phyloP scores from a whole-genome alignment of 2,888 invertebrate genomes.

The Scelioninae gen. 1 region DNA sequence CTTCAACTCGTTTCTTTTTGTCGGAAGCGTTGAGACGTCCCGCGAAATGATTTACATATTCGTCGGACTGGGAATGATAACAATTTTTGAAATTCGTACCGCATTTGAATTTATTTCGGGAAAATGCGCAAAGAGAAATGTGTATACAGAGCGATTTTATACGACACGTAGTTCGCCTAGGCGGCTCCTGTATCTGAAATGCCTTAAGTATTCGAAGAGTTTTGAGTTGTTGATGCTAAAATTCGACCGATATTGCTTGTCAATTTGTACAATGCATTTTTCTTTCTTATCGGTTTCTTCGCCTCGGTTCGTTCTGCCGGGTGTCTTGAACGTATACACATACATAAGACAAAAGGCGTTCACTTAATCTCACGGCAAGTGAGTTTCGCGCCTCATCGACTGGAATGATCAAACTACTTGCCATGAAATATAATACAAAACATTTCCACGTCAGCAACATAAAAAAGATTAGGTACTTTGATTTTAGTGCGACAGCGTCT shows the following conservation, averaged over 20 bases:
- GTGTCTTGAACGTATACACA: conserved; percentile 37
- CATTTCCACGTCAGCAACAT: conserved; percentile 43
- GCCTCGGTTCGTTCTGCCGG: conserved; percentile 59
- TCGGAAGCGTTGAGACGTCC: too few species aligned
- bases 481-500: conserved; percentile 28
- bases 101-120: conserved; percentile 21
- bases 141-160: background rate
- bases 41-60: conserved; percentile 32
- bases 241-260: conserved; percentile 74
- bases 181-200: conserved; percentile 18
- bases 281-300: conserved; percentile 73
- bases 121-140: conserved; percentile 32
- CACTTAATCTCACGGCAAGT: conserved; percentile 74
- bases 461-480: conserved; percentile 43
- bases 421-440: conserved; percentile 69
- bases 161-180: conserved; percentile 8
- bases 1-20: too few species aligned
- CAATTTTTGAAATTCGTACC: conserved; percentile 7
- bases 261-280: conserved; percentile 76
- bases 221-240: conserved; percentile 65
- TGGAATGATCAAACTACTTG: conserved; percentile 74
- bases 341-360: conserved; percentile 60
- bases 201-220: conserved; percentile 21
- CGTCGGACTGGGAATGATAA: conserved; percentile 2
- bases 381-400: conserved; percentile 76